Base-by-base conservation (phyloP, 2,797 vertebrate species). In the Decapterus maruadsi region DNA sequence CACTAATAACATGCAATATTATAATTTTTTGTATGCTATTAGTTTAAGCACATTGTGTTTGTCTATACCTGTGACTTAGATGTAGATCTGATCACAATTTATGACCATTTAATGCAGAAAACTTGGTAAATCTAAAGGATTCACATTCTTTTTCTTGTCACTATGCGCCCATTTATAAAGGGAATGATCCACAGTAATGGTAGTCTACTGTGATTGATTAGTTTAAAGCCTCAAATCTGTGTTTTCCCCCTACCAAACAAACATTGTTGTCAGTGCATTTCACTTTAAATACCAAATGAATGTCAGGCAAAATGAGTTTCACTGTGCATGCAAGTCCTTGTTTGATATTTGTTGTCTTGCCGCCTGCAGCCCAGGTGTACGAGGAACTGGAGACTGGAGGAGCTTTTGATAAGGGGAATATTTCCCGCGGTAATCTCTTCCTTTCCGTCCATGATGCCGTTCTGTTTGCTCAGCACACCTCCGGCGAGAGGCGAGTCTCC, bases 391-490 rank as follows among this genome's bases (percentile, higher is more conserved):
- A 95, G 86, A 87, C 87, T 0, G 97, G 97, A 1, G 97, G 97
- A 31, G 94, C 96, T 40, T 97, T 98, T 78, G 96, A 97, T 63
- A 95, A 97, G 4, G 96, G 96, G 13, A 94, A 95, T 19, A 91
- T 97, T 56, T 86, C 94, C 59, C 88, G n/a, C 46, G 78, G 72
- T 31, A 95, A 97, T 69, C 84, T 99, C 87, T 98, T 98, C 85
- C 84, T 96, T 79, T 96, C 95, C 1, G 95, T 97, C 70, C 97
- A 98, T 0, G 97, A 98, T 0, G 97, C 97, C 4, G 91, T 97
- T 66, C 75, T 98, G 70, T 96, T 96, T 89, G 95, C 97, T n/a
- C 92, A 95, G 83, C 94, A 89, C 77, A 83, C 74, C 19, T 68
- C 83, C n/a, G 75, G 17, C 66, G 81, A 77, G 64, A 66, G 80